A percentile compares a stretch with the other conserved stretches of the same genome.
These are phyloP conservation scores for Sarcoramphus papa DNA, from an alignment of 2,797 vertebrate species.

Conservation along the genomic window DNA sequence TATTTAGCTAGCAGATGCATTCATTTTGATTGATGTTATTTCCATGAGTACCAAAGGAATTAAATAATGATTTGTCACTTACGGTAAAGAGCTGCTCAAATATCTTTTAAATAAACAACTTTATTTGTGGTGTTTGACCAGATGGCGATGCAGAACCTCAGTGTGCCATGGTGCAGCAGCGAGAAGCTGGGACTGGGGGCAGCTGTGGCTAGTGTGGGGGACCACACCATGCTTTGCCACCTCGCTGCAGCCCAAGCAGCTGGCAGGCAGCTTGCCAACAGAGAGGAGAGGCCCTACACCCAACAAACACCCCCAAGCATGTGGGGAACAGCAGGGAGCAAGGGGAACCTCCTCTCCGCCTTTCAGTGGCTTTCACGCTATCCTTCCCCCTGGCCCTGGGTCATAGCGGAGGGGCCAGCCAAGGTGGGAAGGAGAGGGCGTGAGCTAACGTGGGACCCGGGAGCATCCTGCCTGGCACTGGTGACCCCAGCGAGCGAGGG, in stretches of 20 bases:
- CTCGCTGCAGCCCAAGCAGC: not conserved
- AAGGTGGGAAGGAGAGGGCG: accelerated
- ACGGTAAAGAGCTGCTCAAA: slow-evolving; percentile 18
- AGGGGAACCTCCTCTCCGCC: no score
- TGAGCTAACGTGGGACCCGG: accelerated
- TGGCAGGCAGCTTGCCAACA: accelerated
- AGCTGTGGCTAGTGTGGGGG: accelerated
- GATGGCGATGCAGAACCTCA: accelerated
- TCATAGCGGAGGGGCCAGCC: not conserved
- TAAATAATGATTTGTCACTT: slow-evolving; percentile 63
- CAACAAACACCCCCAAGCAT: accelerated
- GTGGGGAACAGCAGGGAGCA: accelerated
- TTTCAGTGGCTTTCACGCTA: accelerated
- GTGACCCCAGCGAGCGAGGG: not conserved
- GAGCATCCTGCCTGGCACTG: not conserved
- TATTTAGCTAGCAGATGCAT: slow-evolving; percentile 52
- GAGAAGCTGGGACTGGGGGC: accelerated
- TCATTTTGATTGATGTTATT: slow-evolving; percentile 64
- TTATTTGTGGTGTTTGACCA: not conserved
- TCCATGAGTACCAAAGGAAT: slow-evolving; percentile 43
- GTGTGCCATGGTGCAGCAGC: accelerated
- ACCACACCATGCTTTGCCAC: accelerated
- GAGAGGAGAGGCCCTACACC: not conserved
- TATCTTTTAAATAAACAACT: slow-evolving; percentile 20
- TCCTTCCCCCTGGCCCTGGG: not conserved